Base-by-base conservation (phyloP, 2,113 vertebrate genomes). In the Platysteira castanea region DNA sequence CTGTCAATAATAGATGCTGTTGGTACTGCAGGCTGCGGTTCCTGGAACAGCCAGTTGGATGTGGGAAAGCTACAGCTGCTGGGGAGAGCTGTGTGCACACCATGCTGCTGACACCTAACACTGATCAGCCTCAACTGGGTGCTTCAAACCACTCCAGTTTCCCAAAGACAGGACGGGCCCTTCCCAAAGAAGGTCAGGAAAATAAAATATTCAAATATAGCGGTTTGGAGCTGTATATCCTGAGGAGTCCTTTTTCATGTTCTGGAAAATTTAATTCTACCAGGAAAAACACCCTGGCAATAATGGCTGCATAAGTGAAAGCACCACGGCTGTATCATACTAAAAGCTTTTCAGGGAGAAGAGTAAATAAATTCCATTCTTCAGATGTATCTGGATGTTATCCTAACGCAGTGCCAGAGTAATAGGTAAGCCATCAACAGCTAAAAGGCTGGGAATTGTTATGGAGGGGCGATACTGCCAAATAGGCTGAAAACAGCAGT, bases 331-430 rank as follows among this genome's bases (percentile, higher is more conserved):
- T 94, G 89, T 94, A 97, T 97, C 96, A 96, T 80, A 84, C 95
- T 97, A 95, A 97, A 98, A 97, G 97, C 95, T 98, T 98, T 97
- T 95, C 96, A 96, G 95, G 93, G 80, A 93, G 94, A 93, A 76
- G 82, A 95, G 96, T 95, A 97, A 97, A 97, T 97, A 97, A 96
- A 98, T 96, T 93, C 95, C 87, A 91, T 93, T 91, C 84, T 87
- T 97, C 87, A 83, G 89, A 94, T 54, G 90, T 93, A 91, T 89
- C 93, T 97, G 96, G 96, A 91, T 94, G 86, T 89, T 95, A 93
- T 96, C 96, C 92, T 92, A 95, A 97, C 92, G 37, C 86, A 39
- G 92, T 19, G 86, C 91, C 87, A 90, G 63, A 74, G 95, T 96
- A 97, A 97, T 91, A 94, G 41, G 78, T 39, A 21, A 90, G 88